Base-by-base conservation (phyloP, 2,113 vertebrate species). In the Plectropomus leopardus region DNA sequence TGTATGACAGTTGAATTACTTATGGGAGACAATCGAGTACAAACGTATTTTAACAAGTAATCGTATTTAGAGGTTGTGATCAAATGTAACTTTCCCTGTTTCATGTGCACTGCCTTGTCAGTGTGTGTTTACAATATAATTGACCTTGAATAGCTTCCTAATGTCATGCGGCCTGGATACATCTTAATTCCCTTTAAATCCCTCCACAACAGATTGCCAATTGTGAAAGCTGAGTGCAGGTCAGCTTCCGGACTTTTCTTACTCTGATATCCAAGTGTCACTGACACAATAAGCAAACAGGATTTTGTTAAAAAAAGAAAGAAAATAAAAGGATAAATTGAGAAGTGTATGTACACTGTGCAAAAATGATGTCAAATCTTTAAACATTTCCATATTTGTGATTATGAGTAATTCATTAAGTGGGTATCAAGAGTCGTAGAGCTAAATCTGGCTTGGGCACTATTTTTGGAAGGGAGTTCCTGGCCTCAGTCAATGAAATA, bases 171-270 rank as follows among this genome's bases (percentile, higher is more conserved):
- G 69, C 72, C 60, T 74, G 65, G 61, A 74, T 57, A n/a, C 72
- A 32, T 82, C 72, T 80, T 86, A 95, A 95, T 89, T 90, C 93
- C 85, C 58, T 81, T 85, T 89, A 92, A 95, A 84, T 85, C 92
- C 88, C 76, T 73, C 84, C 54, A 60, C 76, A 78, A 64, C 90
- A 87, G 93, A 88, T 92, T 92, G 90, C 78, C 79, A 51, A 72
- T 68, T 73, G 89, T 76, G 79, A 84, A 66, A 83, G 86, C 78
- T 78, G 82, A 89, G 78, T 48, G 51, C 76, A 45, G 63, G 47
- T 47, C 70, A 44, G 59, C 26, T 36, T 53, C 51, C 76, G 10
- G 4, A 2, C 42, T 58, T 47, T 47, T 64, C 53, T 53, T 66
- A 1, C 45, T 82, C 32, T 55, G n/a, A 55, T 42, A 19, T 64